phyloP scores from a whole-genome alignment of 2,888 invertebrate species.

The Entomobrya multifasciata region DNA sequence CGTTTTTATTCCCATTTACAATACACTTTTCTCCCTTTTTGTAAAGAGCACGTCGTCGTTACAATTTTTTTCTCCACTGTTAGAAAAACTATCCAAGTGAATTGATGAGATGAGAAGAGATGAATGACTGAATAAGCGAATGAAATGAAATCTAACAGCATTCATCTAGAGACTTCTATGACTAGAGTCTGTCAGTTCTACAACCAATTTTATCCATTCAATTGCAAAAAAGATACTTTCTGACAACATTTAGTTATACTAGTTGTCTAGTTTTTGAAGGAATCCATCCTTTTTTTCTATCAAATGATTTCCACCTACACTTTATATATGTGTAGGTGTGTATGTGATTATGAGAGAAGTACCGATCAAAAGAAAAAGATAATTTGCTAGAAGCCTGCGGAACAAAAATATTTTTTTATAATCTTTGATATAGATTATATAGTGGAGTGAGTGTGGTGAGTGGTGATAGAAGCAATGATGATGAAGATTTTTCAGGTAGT shows the following conservation, averaged over 20 bases:
- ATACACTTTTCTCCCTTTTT: conserved; percentile 20
- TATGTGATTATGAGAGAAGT: conserved; percentile 49
- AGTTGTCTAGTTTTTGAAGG: conserved; percentile 35
- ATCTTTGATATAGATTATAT: conserved; percentile 40
- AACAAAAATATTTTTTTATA: conserved; percentile 48
- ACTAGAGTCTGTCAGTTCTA: conserved; percentile 41
- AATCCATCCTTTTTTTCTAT: background rate
- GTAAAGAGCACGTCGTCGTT: conserved; percentile 48
- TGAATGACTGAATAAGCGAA: conserved; percentile 57
- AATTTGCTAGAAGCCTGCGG: conserved; percentile 56
- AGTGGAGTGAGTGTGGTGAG: conserved; percentile 1
- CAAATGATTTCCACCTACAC: conserved; percentile 53
- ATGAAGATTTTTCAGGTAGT: conserved; percentile 34
- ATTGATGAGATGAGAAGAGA: conserved; percentile 48
- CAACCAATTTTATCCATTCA: conserved; percentile 45
- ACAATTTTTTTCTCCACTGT: conserved; percentile 52
- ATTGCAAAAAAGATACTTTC: conserved; percentile 32
- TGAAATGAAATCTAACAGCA: conserved; percentile 48
- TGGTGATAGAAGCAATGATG: conserved; percentile 8
- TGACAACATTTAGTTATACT: conserved; percentile 40
- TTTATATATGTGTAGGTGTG: conserved; percentile 48
- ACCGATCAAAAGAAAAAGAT: conserved; percentile 37
- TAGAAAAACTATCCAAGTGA: conserved; percentile 42
- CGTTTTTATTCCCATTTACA: conserved; percentile 24
- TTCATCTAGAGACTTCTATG: conserved; percentile 33